These are phyloP conservation scores for Caranx melampygus DNA, from an alignment of 2,113 vertebrate genomes.

Conservation along the genomic window DNA sequence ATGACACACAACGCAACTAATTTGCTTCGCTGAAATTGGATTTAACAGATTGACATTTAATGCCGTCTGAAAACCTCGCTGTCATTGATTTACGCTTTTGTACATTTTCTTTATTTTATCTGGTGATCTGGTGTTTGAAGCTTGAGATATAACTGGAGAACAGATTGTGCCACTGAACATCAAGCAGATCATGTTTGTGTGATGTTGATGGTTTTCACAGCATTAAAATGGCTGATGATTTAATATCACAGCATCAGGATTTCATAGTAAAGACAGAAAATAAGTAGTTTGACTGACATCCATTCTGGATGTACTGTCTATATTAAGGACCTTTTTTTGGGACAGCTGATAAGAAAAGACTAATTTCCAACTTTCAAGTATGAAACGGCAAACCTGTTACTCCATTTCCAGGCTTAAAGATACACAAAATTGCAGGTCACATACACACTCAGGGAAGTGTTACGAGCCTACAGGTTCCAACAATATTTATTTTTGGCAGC, in stretches of 20 bases:
- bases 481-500: not conserved
- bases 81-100: slow-evolving; percentile 13
- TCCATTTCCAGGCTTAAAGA: not conserved
- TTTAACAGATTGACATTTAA: slow-evolving; percentile 41
- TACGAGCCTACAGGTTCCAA: not conserved
- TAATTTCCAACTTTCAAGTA: not conserved
- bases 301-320: not conserved
- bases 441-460: not conserved
- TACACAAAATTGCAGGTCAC: not conserved
- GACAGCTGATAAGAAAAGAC: not conserved
- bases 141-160: slow-evolving; percentile 14
- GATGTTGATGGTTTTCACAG: slow-evolving; percentile 15
- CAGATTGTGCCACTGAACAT: slow-evolving; percentile 8
- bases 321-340: not conserved
- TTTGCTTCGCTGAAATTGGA: slow-evolving; percentile 55
- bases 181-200: slow-evolving; percentile 9
- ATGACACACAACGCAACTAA: slow-evolving; percentile 21
- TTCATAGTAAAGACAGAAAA: not conserved
- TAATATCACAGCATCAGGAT: slow-evolving; percentile 2
- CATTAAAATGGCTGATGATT: not conserved
- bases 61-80: slow-evolving; percentile 16
- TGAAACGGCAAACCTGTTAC: not conserved
- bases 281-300: not conserved
- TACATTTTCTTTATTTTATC: slow-evolving; percentile 24
- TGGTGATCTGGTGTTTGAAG: slow-evolving; percentile 15